Evolutionary conservation across 2,888 invertebrate species (phyloP).

Genomic region (Gortyna flavago): DNA sequence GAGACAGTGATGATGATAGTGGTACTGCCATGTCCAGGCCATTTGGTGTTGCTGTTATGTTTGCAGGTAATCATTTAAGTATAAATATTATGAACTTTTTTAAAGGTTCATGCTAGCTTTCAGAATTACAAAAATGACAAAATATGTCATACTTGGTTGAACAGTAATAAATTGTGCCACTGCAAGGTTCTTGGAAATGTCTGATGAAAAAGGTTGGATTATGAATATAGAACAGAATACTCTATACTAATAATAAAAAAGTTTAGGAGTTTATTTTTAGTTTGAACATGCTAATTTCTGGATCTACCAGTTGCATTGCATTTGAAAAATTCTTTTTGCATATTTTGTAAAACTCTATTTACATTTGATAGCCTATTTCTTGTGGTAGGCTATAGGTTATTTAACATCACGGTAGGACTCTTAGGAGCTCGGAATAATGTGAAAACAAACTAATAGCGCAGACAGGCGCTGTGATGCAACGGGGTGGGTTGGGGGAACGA

Average conservation of each 20-base stretch:
- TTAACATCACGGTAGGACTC: too few species aligned
- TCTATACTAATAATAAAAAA: not conserved
- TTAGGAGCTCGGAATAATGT: too few species aligned
- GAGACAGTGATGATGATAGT: slow-evolving; percentile 99
- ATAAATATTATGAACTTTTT: not conserved
- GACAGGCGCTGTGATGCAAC: too few species aligned
- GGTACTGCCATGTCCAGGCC: slow-evolving; percentile 98
- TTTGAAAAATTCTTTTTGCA: too few species aligned
- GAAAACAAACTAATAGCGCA: too few species aligned
- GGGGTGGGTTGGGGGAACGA: too few species aligned
- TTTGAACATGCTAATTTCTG: too few species aligned
- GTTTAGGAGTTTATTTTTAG: not conserved
- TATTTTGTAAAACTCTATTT: too few species aligned
- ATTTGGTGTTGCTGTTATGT: slow-evolving; percentile 99
- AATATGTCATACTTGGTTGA: not conserved
- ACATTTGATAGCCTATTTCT: too few species aligned
- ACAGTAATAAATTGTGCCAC: not conserved
- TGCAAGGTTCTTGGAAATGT: not conserved
- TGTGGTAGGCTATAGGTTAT: too few species aligned
- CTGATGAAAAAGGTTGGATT: not conserved
- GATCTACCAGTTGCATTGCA: too few species aligned
- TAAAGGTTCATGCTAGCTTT: not conserved
- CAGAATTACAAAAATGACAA: not conserved
- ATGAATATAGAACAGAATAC: not conserved
- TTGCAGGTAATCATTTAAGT: slow-evolving; percentile 92